phyloP scores from a whole-genome alignment of 2,888 invertebrate genomes.

The Malacosoma neustria region DNA sequence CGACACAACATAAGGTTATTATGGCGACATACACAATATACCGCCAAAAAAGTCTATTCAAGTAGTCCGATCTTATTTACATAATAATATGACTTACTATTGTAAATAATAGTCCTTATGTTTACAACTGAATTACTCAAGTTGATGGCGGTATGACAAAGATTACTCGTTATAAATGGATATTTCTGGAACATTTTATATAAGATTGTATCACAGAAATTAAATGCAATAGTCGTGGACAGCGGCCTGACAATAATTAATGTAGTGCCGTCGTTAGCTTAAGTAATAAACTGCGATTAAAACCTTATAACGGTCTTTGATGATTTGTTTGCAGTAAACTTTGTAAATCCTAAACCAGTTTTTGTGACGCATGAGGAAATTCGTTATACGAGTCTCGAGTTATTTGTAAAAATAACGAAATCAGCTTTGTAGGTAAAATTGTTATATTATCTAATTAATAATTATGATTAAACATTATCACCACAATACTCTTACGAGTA shows the following conservation, averaged over 20 bases:
- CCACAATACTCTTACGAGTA: no score
- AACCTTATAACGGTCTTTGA: neutral
- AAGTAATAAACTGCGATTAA: neutral
- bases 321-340: neutral
- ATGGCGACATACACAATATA: no score
- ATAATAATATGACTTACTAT: no score
- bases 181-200: constrained; percentile 6
- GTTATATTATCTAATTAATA: no score
- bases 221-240: constrained; percentile 1
- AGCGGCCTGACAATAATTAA: constrained; percentile 1
- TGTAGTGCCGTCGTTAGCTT: constrained; percentile 2
- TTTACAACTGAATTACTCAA: no score
- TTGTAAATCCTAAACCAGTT: neutral
- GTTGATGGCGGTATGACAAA: no score
- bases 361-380: neutral
- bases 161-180: neutral
- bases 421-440: neutral
- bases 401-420: neutral
- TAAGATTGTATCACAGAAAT: constrained; percentile 1
- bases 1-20: no score
- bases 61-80: no score
- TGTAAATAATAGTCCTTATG: no score
- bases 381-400: no score
- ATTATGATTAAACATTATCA: no score
- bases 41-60: no score